These are phyloP conservation scores for Pasiphila rectangulata DNA, from an alignment of 2,888 invertebrate species.

Conservation along the genomic window DNA sequence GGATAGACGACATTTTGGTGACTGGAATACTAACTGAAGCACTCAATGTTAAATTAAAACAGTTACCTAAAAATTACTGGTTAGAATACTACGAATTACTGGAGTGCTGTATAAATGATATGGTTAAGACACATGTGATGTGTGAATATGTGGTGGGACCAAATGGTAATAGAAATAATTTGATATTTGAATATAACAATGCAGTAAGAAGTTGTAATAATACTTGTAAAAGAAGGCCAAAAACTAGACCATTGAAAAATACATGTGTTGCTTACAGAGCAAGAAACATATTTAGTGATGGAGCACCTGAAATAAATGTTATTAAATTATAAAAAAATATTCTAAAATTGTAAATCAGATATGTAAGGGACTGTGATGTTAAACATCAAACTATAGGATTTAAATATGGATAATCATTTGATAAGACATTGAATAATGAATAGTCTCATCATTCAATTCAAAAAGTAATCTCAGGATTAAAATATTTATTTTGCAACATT, in stretches of 20 bases:
- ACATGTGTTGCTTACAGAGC: constrained; percentile 80
- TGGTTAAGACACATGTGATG: constrained; percentile 75
- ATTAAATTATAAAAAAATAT: constrained; percentile 18
- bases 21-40: constrained; percentile 88
- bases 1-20: constrained; percentile 95
- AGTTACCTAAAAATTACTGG: constrained; percentile 82
- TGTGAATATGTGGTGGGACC: constrained; percentile 88
- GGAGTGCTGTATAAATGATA: constrained; percentile 86
- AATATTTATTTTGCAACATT: constrained; percentile 13
- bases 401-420: too few relatives aligned
- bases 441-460: too few relatives aligned
- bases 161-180: constrained; percentile 86
- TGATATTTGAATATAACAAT: constrained; percentile 84
- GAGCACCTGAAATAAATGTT: constrained; percentile 24
- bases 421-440: too few relatives aligned
- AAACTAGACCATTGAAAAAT: constrained; percentile 73
- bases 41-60: constrained; percentile 77
- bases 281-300: constrained; percentile 30
- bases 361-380: constrained; percentile 20
- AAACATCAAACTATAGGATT: too few relatives aligned
- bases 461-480: too few relatives aligned
- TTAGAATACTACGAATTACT: constrained; percentile 86
- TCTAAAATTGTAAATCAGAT: neutral
- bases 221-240: constrained; percentile 75
- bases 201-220: constrained; percentile 82